Evolutionary conservation across 2,797 vertebrate species (phyloP), one percentile per base, ranked within the genome.

Genomic region (Alosa sapidissima): DNA sequence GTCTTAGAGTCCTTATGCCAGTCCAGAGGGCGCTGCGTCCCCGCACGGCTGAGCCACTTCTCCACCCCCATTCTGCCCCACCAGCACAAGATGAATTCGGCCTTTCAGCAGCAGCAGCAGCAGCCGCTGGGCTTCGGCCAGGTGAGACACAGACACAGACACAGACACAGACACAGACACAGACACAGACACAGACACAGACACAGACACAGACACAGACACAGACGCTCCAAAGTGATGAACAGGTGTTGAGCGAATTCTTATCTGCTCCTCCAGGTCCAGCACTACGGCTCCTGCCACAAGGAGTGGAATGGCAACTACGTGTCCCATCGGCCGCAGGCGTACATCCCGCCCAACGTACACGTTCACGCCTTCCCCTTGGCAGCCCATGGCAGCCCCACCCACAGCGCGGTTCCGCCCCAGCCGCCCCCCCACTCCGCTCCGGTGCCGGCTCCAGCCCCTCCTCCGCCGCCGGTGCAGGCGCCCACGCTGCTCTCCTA

Each of bases 281-380:
- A 97, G 91, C 97, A 94, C 86, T 98, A 97, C 87, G 92, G 90
- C 88, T 96, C 97, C 84, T 96, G 95, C 90, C 97, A 89, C 93
- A 98, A 96, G 92, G 97, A 99, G 88, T 98, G 98, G 98, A 99
- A 98, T 86, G 96, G 97, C 88, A 99, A 98, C 95, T 98, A 96
- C 0, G 94, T 94, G 49, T 96, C 94, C 0, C 94, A 97, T 88
- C 95, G 97, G 45, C 97, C 97, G 45, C 97, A 98, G 89, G 95
- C 97, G 81, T 99, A 95, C 93, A 96, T 99, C 90, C 95, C 97
- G 10, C 95, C 96, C 49, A 94, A 94, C 24, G 93, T 98, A 10
- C 93, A 96, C 83, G 93, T 96, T 75, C 97, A 96, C 52, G 93
- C 96, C 47, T 99, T 99, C 93, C 94, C 96, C 21, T 95, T 93